Evolutionary conservation across 2,888 invertebrate genomes (phyloP), one percentile per base, ranked within the genome.

Genomic region (Xanthia icteritia): DNA sequence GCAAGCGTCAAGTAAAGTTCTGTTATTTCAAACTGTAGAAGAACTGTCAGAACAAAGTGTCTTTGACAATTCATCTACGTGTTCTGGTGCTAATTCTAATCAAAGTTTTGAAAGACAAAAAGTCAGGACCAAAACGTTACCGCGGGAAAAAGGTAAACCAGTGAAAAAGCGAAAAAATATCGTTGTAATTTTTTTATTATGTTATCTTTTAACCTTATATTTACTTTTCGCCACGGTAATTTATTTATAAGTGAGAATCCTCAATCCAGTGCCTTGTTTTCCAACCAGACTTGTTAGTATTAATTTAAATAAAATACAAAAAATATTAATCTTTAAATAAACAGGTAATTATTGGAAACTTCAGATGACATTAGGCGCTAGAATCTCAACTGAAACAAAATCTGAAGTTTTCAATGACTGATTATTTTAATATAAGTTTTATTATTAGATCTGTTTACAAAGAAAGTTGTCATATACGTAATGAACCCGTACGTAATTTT

Each of bases 381-480:
- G 96, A 96, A 96, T 96, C 96, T 96, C 96, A 95, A 90, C 91
- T 73, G 81, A 80, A 79, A 83, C 81, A 78, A 80, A 91, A 94
- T 96, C 96, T 96, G 95, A 96, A 96, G 95, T 89, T 94, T 95
- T 94, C 96, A 96, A 96, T 96, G 96, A 96, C 95, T 95, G 95
- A 95, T 90, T 88, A 89, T 88, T 87, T 90, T 89, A 90, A 80
- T 86, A 89, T 92, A 90, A 85, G 88, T 89, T 92, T 87, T 88
- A 89, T 83, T 69, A 85, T 91, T 90, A 94, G 95, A 95, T 96
- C 95, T 96, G 96, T 92, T 90, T 89, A 91, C 89, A 90, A 89
- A 89, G 85, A 84, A 84, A 61, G 65, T 88, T 85, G 82, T 83
- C 80, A 75, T 74, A 87, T 87, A 89, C 87, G 86, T 88, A 90